phyloP scores from a whole-genome alignment of 1,140 invertebrate genomes.

The Diorhabda sublineata region DNA sequence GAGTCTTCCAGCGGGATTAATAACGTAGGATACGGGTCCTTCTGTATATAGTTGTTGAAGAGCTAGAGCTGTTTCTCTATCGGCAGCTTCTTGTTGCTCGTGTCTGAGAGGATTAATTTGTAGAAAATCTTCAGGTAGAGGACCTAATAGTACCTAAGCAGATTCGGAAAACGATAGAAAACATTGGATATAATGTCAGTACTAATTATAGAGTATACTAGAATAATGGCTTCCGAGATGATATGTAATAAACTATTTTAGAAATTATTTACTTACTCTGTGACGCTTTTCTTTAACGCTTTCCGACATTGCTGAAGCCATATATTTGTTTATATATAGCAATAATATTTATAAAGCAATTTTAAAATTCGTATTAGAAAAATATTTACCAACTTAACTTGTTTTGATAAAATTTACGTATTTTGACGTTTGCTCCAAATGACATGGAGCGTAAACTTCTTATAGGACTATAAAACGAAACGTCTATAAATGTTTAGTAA shows the following conservation, averaged over 20 bases:
- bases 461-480: no score
- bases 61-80: conserved; percentile 74
- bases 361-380: not conserved
- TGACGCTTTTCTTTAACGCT: conserved; percentile 41
- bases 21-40: conserved; percentile 30
- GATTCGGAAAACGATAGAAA: not conserved
- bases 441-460: no score
- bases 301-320: conserved; percentile 43
- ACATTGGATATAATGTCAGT: no score
- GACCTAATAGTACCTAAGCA: conserved; percentile 67
- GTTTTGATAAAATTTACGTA: not conserved
- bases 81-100: conserved; percentile 67
- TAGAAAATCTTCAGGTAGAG: conserved; percentile 77
- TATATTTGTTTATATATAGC: conserved; percentile 26
- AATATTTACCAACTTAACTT: not conserved
- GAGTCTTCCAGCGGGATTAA: conserved; percentile 67
- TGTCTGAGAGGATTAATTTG: conserved; percentile 55
- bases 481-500: no score
- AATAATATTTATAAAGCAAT: conserved; percentile 13
- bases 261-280: conserved; percentile 33
- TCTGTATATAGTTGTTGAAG: conserved; percentile 71
- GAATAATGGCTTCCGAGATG: no score
- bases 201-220: no score
- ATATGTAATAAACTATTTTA: no score
- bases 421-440: no score